A percentile compares a stretch with the other conserved stretches of the same genome.
phyloP scores from a whole-genome alignment of 2,113 vertebrate genomes.

The Oncorhynchus masou region DNA sequence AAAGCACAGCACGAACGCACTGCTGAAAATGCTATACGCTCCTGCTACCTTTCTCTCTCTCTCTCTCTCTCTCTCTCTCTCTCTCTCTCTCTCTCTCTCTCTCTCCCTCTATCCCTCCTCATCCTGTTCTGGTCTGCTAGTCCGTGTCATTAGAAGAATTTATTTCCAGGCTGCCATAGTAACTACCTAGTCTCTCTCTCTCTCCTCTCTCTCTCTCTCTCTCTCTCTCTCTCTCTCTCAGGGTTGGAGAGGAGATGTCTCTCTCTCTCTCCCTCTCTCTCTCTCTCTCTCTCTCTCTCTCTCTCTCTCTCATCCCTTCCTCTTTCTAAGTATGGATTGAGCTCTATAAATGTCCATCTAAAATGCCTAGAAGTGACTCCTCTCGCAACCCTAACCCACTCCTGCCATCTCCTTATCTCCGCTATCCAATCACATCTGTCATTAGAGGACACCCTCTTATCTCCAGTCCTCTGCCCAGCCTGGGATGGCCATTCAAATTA shows the following conservation, averaged over 20 bases:
- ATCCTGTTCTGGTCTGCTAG: slow-evolving; percentile 25
- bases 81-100: slow-evolving; percentile 22
- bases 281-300: not conserved
- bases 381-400: no score
- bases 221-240: no score
- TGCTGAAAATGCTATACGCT: not conserved
- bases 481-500: slow-evolving; percentile 60
- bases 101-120: not conserved
- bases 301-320: not conserved
- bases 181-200: slow-evolving; percentile 32
- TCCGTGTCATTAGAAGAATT: slow-evolving; percentile 58
- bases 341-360: slow-evolving; percentile 40
- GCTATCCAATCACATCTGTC: slow-evolving; percentile 9
- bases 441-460: slow-evolving; percentile 56
- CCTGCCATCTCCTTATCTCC: no score
- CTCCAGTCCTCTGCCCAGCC: slow-evolving; percentile 20
- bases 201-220: no score
- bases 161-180: slow-evolving; percentile 62
- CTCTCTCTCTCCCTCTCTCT: no score
- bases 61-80: not conserved
- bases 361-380: slow-evolving; percentile 30
- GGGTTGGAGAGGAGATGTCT: no score
- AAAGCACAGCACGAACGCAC: not conserved
- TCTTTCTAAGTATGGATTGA: not conserved
- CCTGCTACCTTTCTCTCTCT: not conserved